Evolutionary conservation across 1,140 invertebrate species (phyloP).

Genomic region (Ceratina calcarata): DNA sequence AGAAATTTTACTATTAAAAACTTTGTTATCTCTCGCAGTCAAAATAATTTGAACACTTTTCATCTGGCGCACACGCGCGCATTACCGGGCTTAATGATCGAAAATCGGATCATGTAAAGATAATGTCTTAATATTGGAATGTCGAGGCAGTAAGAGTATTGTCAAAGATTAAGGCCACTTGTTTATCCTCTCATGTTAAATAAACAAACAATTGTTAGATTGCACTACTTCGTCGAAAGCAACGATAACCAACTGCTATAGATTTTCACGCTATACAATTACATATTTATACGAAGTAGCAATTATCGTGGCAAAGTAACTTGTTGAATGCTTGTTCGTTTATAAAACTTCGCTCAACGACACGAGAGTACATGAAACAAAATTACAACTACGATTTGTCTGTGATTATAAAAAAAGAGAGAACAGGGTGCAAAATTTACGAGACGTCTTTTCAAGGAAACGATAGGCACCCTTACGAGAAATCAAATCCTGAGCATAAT

Average conservation of each 20-base stretch:
- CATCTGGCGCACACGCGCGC: background rate
- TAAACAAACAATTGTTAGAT: constrained; percentile 26
- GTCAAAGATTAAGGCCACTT: constrained; percentile 8
- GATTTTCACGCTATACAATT: background rate
- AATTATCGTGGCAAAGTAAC: background rate
- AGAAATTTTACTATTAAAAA: constrained; percentile 11
- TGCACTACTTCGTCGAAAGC: constrained; percentile 43
- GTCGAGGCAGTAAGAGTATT: too few species aligned
- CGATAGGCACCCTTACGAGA: background rate
- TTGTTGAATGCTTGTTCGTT: constrained; percentile 27
- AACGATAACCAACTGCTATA: constrained; percentile 2
- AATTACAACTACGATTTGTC: constrained; percentile 21
- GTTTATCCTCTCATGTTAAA: background rate
- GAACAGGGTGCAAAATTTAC: background rate
- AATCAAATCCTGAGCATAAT: constrained; percentile 24
- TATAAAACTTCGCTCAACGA: constrained; percentile 18
- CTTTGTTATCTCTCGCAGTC: background rate
- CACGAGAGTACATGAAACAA: constrained; percentile 4
- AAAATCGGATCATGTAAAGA: too few species aligned
- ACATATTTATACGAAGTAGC: background rate
- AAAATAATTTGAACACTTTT: background rate
- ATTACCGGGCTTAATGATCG: background rate
- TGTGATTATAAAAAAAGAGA: constrained; percentile 14
- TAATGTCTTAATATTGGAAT: too few species aligned
- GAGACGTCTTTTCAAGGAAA: background rate